phyloP scores from a whole-genome alignment of 2,888 invertebrate species.

The Thecocarcelia acutangulata region DNA sequence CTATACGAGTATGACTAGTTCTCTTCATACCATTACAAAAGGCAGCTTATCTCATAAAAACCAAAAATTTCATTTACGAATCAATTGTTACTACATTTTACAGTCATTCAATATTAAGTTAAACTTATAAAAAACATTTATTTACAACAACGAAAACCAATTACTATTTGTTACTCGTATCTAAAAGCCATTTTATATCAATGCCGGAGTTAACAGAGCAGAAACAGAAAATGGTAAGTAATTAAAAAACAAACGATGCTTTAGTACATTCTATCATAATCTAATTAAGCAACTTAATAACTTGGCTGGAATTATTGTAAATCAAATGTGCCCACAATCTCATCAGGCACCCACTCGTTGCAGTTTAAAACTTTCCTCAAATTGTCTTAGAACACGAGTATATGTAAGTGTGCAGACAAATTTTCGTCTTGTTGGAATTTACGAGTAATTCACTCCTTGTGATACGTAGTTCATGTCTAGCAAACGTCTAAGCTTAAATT shows the following conservation, averaged over 20 bases:
- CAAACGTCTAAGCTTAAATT: slow-evolving; percentile 47
- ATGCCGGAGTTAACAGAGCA: slow-evolving; percentile 1
- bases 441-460: slow-evolving; percentile 10
- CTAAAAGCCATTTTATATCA: background rate
- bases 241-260: slow-evolving; percentile 3
- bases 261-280: slow-evolving; percentile 4
- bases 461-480: slow-evolving; percentile 47
- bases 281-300: slow-evolving; percentile 14
- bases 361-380: too few relatives aligned
- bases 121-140: background rate
- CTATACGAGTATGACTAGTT: too few relatives aligned
- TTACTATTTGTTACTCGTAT: background rate
- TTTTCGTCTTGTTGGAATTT: background rate
- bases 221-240: background rate
- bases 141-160: background rate
- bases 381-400: too few relatives aligned
- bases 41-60: too few relatives aligned
- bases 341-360: background rate
- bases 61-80: too few relatives aligned
- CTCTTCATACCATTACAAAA: too few relatives aligned
- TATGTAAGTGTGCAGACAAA: too few relatives aligned
- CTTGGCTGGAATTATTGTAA: slow-evolving; percentile 5
- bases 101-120: too few relatives aligned
- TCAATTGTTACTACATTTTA: too few relatives aligned
- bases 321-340: background rate